Base-by-base conservation (phyloP, 2,888 invertebrate species). In the Melanophora roralis region DNA sequence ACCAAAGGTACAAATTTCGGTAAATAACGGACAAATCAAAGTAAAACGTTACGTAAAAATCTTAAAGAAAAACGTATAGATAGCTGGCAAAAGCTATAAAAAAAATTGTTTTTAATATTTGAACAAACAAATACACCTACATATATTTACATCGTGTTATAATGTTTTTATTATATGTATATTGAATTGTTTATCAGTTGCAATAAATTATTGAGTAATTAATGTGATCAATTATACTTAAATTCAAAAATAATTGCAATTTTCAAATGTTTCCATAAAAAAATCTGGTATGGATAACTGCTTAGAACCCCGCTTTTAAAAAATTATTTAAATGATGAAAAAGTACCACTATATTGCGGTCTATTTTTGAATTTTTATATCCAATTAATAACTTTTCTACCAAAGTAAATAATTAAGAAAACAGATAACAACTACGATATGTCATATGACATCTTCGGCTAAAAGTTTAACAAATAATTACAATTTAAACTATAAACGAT, bases 191-290 rank as follows among this genome's bases (percentile, higher is more conserved):
- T 80, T 80, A 80, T 80, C 80, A 80, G 64, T 76, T 76, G 62
- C 9, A 43, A 72, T 64, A 68, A 80, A 72, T 76, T 80, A 68
- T 76, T 80, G 72, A 76, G 72, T 76, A 76, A 80, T 72, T 68
- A 73, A 76, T 67, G n/a, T 51, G 32, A 60, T 72, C 67, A 80
- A 80, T 76, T 71, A 80, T 62, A 27, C 67, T 45, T 72, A 67
- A 27, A 27, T 75, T 53, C 51, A 69, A 74, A 11, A 65, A 64
- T 19, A 27, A 59, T 32, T 55, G 27, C 43, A 57, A 73, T 45
- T 49, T 45, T 67, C 7, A 8, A 34, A 11, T 45, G 27, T 51
- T 67, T 12, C 57, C 49, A 14, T 19, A 27, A 3, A 27, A 5
- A 27, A 5, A 6, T 27, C 3, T 38, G 38, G 23, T 38, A 3